These are phyloP conservation scores for Ancistrus triradiatus DNA, from an alignment of 2,113 vertebrate genomes.

Conservation along the genomic window DNA sequence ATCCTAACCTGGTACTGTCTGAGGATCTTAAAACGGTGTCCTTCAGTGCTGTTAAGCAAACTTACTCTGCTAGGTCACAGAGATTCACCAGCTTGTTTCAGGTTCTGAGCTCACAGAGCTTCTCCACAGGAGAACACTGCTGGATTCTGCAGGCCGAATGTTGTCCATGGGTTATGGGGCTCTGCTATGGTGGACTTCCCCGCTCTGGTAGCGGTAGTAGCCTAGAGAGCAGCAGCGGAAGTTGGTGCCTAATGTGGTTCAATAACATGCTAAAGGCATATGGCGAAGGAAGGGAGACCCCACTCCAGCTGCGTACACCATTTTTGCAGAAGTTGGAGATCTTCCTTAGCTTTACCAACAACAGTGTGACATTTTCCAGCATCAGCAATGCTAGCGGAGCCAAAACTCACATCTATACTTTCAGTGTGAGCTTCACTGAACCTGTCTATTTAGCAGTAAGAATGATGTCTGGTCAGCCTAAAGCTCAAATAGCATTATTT, in stretches of 20 bases:
- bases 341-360: constrained; percentile 63
- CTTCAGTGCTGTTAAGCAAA: constrained; percentile 57
- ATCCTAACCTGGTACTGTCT: constrained; percentile 66
- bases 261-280: constrained; percentile 72
- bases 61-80: constrained; percentile 50
- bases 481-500: constrained; percentile 55
- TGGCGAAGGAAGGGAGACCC: constrained; percentile 61
- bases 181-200: constrained; percentile 66
- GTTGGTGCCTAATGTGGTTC: constrained; percentile 75
- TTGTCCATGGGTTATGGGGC: constrained; percentile 66
- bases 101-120: constrained; percentile 68
- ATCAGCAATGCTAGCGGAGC: constrained; percentile 56
- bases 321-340: constrained; percentile 66
- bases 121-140: constrained; percentile 62
- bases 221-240: constrained; percentile 70
- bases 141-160: constrained; percentile 66
- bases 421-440: constrained; percentile 65
- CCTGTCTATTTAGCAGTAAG: constrained; percentile 72
- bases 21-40: constrained; percentile 64
- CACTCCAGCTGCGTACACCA: constrained; percentile 56
- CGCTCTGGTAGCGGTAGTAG: constrained; percentile 69
- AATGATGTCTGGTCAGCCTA: constrained; percentile 68
- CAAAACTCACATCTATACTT: constrained; percentile 68
- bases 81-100: constrained; percentile 69
- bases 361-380: constrained; percentile 69